These are phyloP conservation scores for Lathronympha strigana DNA, from an alignment of 2,888 invertebrate species.

Conservation along the genomic window DNA sequence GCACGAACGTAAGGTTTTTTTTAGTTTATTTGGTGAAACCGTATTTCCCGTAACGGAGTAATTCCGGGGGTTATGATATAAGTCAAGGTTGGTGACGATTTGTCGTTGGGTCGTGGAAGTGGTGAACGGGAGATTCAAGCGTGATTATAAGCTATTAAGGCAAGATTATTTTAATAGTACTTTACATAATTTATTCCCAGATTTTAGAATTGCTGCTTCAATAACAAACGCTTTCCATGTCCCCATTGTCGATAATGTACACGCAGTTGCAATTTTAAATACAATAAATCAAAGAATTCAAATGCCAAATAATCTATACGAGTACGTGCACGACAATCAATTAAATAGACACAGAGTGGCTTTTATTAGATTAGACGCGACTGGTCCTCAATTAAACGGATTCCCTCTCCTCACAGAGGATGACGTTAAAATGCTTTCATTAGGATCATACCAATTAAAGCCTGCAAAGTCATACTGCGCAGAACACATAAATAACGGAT, in stretches of 20 bases:
- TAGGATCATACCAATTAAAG: slow-evolving; percentile 1
- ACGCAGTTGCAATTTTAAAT: neutral
- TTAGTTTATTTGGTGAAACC: too few relatives aligned
- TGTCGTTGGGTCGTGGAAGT: slow-evolving; percentile 27
- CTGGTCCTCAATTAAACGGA: neutral
- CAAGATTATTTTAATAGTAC: slow-evolving; percentile 26
- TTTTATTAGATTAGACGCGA: neutral
- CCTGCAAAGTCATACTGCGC: neutral
- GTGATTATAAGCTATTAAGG: slow-evolving; percentile 29
- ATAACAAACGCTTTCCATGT: neutral
- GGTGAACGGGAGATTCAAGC: slow-evolving; percentile 30
- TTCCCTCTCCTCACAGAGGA: neutral
- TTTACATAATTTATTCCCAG: neutral
- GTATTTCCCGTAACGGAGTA: too few relatives aligned
- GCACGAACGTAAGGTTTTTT: too few relatives aligned
- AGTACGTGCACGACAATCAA: slow-evolving; percentile 1
- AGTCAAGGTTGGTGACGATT: slow-evolving; percentile 11
- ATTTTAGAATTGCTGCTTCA: neutral
- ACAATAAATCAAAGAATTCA: neutral
- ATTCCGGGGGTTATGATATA: too few relatives aligned
- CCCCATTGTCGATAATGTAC: neutral
- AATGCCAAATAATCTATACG: neutral
- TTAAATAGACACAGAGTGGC: neutral
- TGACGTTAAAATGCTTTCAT: neutral
- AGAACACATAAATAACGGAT: slow-evolving; percentile 1